phyloP scores from a whole-genome alignment of 2,113 vertebrate genomes.

The Gadus macrocephalus region DNA sequence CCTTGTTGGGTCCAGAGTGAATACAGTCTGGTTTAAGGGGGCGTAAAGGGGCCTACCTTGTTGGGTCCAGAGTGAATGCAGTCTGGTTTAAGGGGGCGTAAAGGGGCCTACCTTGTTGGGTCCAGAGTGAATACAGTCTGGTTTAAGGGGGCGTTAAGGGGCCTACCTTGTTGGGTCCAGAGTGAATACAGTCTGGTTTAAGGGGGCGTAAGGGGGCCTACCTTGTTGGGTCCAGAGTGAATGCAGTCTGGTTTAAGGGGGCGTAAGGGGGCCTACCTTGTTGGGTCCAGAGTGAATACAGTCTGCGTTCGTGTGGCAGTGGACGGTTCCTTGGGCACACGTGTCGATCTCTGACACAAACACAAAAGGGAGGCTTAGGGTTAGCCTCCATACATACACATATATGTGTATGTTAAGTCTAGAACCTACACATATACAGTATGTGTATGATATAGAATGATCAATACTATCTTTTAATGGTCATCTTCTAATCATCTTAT shows the following conservation, averaged over 20 bases:
- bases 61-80: conserved; percentile 89
- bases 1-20: conserved; percentile 87
- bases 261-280: conserved; percentile 77
- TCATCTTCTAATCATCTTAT: too few species aligned
- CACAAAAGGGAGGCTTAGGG: background rate
- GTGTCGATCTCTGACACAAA: conserved; percentile 84
- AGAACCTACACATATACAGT: too few species aligned
- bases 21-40: conserved; percentile 81
- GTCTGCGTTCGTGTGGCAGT: conserved; percentile 80
- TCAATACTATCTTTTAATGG: too few species aligned
- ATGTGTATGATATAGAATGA: too few species aligned
- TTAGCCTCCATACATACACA: too few species aligned
- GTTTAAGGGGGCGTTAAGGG: conserved; percentile 72
- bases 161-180: conserved; percentile 86
- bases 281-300: conserved; percentile 89
- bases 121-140: conserved; percentile 85
- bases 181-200: conserved; percentile 85
- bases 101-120: conserved; percentile 81
- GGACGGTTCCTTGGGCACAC: conserved; percentile 77
- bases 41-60: conserved; percentile 77
- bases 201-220: conserved; percentile 70
- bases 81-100: conserved; percentile 81
- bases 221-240: conserved; percentile 87
- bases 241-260: conserved; percentile 82
- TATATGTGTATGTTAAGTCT: too few species aligned